Base-by-base conservation (phyloP, 2,888 invertebrate genomes). In the Apoderus coryli region DNA sequence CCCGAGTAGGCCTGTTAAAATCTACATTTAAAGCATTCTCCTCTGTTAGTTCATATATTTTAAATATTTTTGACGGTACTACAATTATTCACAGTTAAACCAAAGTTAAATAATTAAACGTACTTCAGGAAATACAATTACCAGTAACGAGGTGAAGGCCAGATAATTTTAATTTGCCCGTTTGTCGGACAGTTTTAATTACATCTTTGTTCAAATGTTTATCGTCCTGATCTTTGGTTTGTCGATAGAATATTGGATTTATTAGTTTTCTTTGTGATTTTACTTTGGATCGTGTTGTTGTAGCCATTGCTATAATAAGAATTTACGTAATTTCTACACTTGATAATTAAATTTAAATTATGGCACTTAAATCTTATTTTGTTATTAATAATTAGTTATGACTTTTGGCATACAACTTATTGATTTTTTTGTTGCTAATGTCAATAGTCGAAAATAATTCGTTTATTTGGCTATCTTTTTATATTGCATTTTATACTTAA, bases 91-190 rank as follows among this genome's bases (percentile, higher is more conserved):
- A n/a, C n/a, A n/a, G n/a, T n/a, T 9, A 10, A 9, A 27, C 13
- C 12, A 14, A 14, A 10, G 12, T 11, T 9, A 27, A 5, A 5
- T 9, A 7, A 27, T 5, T 6, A 14, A 27, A 11, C 6, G 15
- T 9, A 27, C 19, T 7, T n/a, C n/a, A n/a, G n/a, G n/a, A n/a
- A n/a, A n/a, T n/a, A 19, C 6, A 6, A 10, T 53, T 59, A 81
- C 89, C 80, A 58, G 70, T 64, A 27, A 70, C 67, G 42, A 86
- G 59, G 44, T 76, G 81, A 50, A 69, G 70, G 40, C 76, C 76
- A 33, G 80, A 72, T 43, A 90, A 65, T 63, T 79, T 82, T 23
- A 90, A 61, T 43, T 75, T 71, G 11, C 90, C 89, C 39, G 77
- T 76, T 50, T 74, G 76, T 47, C 84, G 71, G 3, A 86, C 84